Base-by-base conservation (phyloP, 2,888 invertebrate genomes). In the Rhagium mordax region DNA sequence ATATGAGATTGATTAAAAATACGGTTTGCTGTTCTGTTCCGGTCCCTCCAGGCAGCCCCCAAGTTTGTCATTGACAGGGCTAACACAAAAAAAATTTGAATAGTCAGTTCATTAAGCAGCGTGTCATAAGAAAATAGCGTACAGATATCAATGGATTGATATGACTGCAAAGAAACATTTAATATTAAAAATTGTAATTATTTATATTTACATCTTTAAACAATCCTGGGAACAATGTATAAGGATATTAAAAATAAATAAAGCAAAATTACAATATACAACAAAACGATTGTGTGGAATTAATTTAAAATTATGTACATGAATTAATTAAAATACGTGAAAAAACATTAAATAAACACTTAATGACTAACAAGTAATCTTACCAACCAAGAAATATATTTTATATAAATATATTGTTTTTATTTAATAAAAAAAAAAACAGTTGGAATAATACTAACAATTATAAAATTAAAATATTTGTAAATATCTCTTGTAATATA, bases 121-220 rank as follows among this genome's bases (percentile, higher is more conserved):
- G n/a, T n/a, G n/a, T n/a, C n/a, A n/a, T n/a, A n/a, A n/a, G n/a
- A n/a, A n/a, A n/a, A n/a, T n/a, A n/a, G n/a, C n/a, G n/a, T n/a
- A n/a, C n/a, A n/a, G n/a, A n/a, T n/a, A n/a, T n/a, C n/a, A n/a
- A n/a, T n/a, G n/a, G n/a, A n/a, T n/a, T n/a, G n/a, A n/a, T n/a
- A n/a, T n/a, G 24, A 24, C 60, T 18, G 1, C n/a, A 55, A 24
- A 7, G 24, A 70, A 64, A 55, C 20, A 16, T 5, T 41, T 57
- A 1, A 5, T 15, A 57, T 66, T 71, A 78, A 79, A 79, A 78
- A 74, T 74, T 75, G 74, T 75, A 66, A 73, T 72, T 79, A 78
- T 81, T 78, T 79, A 75, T 80, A 81, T 83, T 78, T 82, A 83
- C 81, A 81, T 76, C 73, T 77, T 81, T 81, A 81, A 83, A 83